Evolutionary conservation across 1,140 invertebrate genomes (phyloP), one percentile per base, ranked within the genome.

Genomic region (Centruroides sculpturatus): DNA sequence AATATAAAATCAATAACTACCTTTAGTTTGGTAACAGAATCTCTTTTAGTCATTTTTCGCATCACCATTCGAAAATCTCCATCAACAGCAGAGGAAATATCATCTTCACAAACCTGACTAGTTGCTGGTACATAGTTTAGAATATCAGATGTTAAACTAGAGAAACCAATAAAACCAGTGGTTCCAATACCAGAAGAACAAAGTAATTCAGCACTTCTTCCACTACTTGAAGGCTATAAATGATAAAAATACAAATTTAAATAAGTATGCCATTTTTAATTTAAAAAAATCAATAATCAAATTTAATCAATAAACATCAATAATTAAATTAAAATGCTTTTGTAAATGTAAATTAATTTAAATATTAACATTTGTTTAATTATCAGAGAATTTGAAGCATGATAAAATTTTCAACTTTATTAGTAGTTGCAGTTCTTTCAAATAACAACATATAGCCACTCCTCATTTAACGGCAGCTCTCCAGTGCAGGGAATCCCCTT

Each of bases 1-100:
- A 23, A 23, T 23, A 23, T 23, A 23, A 23, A 23, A 23, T 23
- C 2, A 56, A 48, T 58, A 49, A 48, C 9, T 72, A 86, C 85
- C 77, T 92, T 92, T 47, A 85, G 78, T 74, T 89, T 92, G 5
- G 90, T 94, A 3, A 82, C 83, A 4, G 81, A 74, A 81, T 93
- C 89, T 71, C 87, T 90, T 72, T 94, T 94, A 35, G 80, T 81
- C 74, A 93, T 69, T 63, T 78, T 79, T 57, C 74, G 71, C 34
- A 79, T 66, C 0, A 74, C 69, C 64, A 78, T 66, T 54, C 75
- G 65, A 60, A 79, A 75, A 63, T 78, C 74, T 7, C 66, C 62
- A 58, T 71, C 68, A 12, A 74, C 63, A 23, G 61, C 41, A 48
- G 60, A 62, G 13, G 82, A 81, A 51, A 80, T 69, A 55, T 78